Base-by-base conservation (phyloP, 2,888 invertebrate genomes). In the Cryptops parisi region DNA sequence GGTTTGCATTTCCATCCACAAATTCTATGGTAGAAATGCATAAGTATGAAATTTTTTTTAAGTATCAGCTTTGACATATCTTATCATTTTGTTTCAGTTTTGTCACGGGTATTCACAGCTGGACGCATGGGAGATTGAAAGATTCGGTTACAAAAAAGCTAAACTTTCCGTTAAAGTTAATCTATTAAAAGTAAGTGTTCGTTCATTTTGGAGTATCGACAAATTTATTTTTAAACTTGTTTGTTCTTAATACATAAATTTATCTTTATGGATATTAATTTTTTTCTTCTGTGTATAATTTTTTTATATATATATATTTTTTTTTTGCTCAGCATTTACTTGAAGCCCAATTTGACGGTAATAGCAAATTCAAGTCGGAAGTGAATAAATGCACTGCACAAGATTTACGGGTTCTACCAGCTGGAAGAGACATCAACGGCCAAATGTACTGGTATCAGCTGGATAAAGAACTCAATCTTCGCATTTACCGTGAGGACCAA, bases 61-160 rank as follows among this genome's bases (percentile, higher is more conserved):
- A 9, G 6, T 33, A n/a, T 38, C 23, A 9, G n/a, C 33, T 19
- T 17, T 33, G 15, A 33, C 33, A 33, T 33, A 9, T 48, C 38
- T 41, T 47, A 27, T 54, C 23, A 50, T 22, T 47, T 56, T 51
- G 44, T 47, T 43, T 60, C 62, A 71, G 74, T 88, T 93, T 71
- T 89, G 90, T 69, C 87, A 90, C 67, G 80, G 81, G 48, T 89
- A 89, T 64, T 83, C 82, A 59, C 82, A 83, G 59, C 84, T 89
- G 65, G 93, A 94, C 76, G 91, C 87, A 54, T 91, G 91, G 91
- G 93, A 94, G 74, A 76, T 96, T 54, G 93, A 94, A 70, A 77
- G 91, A 60, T 91, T 91, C 73, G 93, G 94, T 39, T 97, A 94
- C 72, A 88, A 87, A 68, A 88, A 91, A 72, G 81, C 90, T 59